Conservation (phyloP, 2,797 vertebrate genomes). For the Karalla daura region DNA sequence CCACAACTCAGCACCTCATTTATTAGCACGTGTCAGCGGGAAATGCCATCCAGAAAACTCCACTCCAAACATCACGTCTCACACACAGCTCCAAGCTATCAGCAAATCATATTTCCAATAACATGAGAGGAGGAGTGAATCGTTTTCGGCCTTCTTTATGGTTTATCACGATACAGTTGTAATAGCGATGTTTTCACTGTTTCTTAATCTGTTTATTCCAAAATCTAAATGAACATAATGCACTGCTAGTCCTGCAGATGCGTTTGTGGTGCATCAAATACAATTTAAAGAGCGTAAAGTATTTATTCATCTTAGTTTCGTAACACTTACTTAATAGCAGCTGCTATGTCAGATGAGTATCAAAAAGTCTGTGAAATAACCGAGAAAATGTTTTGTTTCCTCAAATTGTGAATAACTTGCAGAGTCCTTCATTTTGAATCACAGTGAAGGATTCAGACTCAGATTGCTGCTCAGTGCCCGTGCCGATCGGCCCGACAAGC, state of each 20-base stretch:
- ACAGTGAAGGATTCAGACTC: too few species aligned
- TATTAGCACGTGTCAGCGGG: slow-evolving; percentile 40
- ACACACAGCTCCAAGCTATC: neutral
- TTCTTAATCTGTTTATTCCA: neutral
- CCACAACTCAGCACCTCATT: slow-evolving; percentile 60
- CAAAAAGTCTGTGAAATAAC: neutral
- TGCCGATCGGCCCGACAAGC: too few species aligned
- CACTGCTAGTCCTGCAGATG: neutral
- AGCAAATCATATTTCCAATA: neutral
- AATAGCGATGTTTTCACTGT: too few species aligned
- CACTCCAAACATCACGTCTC: slow-evolving; percentile 17
- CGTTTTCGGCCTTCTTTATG: neutral
- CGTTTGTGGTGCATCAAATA: neutral
- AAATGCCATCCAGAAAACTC: slow-evolving; percentile 40
- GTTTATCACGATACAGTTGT: too few species aligned
- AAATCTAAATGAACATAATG: neutral
- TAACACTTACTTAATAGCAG: too few species aligned
- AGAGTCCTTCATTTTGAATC: too few species aligned
- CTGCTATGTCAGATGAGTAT: too few species aligned
- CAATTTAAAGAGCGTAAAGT: neutral
- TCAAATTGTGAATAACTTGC: neutral
- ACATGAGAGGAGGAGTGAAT: neutral
- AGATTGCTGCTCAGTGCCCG: too few species aligned
- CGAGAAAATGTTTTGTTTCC: too few species aligned
- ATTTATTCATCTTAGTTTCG: neutral